Evolutionary conservation across 2,888 invertebrate genomes (phyloP).

Genomic region (Cancer borealis): DNA sequence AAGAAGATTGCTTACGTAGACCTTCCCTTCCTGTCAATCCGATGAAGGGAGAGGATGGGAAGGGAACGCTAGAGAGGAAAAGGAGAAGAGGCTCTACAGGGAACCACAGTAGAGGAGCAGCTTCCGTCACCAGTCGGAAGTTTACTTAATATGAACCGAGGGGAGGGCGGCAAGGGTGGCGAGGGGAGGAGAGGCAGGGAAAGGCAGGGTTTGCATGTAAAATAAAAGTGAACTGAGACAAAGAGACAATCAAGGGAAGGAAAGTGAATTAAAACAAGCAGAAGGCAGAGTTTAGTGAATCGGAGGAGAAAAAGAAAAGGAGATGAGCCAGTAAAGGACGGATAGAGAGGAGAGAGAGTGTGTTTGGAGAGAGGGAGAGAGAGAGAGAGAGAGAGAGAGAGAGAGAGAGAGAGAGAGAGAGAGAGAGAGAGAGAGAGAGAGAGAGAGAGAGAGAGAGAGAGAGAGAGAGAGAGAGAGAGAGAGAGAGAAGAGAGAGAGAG

Average conservation of each 20-base stretch:
- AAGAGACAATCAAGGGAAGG: not conserved
- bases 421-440: not conserved
- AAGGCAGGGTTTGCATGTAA: not conserved
- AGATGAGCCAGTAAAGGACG: not conserved
- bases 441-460: not conserved
- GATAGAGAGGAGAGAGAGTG: not conserved
- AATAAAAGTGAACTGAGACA: not conserved
- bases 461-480: not conserved
- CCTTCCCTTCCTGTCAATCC: too few species aligned
- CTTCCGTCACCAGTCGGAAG: too few species aligned
- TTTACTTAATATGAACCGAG: not conserved
- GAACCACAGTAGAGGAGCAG: too few species aligned
- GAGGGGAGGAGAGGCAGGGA: slow-evolving; percentile 10
- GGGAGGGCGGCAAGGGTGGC: not conserved
- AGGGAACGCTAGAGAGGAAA: not conserved
- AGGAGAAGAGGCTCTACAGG: too few species aligned
- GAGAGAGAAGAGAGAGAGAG: not conserved
- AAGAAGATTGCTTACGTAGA: too few species aligned
- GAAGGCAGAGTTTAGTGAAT: not conserved
- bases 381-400: not conserved
- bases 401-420: slow-evolving; percentile 1
- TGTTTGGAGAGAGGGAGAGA: not conserved
- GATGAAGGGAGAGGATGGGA: too few species aligned
- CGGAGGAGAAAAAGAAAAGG: not conserved
- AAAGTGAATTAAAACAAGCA: not conserved